Evolutionary conservation across 2,888 invertebrate species (phyloP), one percentile per base, ranked within the genome.

Genomic region (Pristionchus exspectatus): DNA sequence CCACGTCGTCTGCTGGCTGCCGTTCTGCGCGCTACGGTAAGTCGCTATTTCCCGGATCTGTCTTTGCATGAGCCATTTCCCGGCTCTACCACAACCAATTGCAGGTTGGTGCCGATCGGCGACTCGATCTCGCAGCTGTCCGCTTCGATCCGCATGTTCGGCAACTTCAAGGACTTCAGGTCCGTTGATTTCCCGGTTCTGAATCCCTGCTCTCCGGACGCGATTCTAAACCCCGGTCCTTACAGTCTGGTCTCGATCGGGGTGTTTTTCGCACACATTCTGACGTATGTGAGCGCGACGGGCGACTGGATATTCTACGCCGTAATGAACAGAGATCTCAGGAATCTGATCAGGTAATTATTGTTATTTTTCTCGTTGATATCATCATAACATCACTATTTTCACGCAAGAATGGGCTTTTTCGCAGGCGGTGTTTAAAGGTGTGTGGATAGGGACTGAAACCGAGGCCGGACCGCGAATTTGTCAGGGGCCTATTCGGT

Each of bases 271-370:
- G 93, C 93, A 50, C 92, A 93, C 74, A 93, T 93, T 93, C 91
- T 94, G 24, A 94, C 94, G n/a, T 94, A 93, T 88, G 91, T 91
- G 10, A 94, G 93, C 89, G 94, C 94, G 9, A 93, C 94, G 14
- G 93, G 94, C 24, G 93, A 94, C 90, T 94, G 94, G 94, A 91
- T 94, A 83, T 93, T 94, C 89, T 94, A 94, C 89, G 94, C 94
- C 0, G 94, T 93, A 14, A 93, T 94, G 93, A 94, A 94, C 88
- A 90, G 94, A 88, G 94, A 94, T 89, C 92, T 94, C 74, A 83
- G 94, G 21, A 94, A 94, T 77, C 92, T 94, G 30, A 94, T 94
- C 27, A 91, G 94, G 94, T 94, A 89, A 59, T 54, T 1, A 81
- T 38, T 30, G 33, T 21, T 38, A 24, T 63, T 27, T n/a, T 63